phyloP scores from a whole-genome alignment of 1,140 invertebrate species.

The Mycetomoellerius zeteki region DNA sequence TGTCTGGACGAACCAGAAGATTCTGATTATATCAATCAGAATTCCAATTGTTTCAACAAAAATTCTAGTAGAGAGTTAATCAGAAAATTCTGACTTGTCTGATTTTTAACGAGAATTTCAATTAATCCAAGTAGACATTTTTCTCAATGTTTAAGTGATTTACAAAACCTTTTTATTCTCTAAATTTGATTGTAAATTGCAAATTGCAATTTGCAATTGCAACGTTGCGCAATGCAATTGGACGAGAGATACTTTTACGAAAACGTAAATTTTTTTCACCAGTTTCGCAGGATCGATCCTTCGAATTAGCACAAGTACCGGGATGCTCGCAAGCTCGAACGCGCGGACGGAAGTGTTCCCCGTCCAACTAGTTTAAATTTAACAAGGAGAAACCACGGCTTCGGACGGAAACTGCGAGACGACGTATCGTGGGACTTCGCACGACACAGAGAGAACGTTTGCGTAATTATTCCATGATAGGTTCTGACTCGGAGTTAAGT shows the following conservation, averaged over 20 bases:
- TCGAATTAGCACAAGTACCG: constrained; percentile 71
- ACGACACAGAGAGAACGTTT: constrained; percentile 49
- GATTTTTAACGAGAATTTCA: too few species aligned
- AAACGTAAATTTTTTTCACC: not conserved
- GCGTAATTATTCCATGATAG: constrained; percentile 60
- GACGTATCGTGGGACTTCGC: constrained; percentile 45
- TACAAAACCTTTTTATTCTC: not conserved
- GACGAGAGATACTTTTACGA: not conserved
- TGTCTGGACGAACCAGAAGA: too few species aligned
- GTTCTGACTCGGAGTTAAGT: constrained; percentile 44
- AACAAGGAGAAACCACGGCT: constrained; percentile 71
- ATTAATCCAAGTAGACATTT: too few species aligned
- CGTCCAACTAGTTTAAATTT: constrained; percentile 75
- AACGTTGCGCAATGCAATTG: not conserved
- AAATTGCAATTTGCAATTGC: not conserved
- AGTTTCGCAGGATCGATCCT: constrained; percentile 62
- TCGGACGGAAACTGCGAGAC: constrained; percentile 46
- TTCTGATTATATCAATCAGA: too few species aligned
- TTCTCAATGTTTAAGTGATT: too few species aligned
- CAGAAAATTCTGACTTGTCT: too few species aligned
- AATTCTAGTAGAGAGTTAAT: too few species aligned
- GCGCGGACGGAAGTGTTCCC: constrained; percentile 68
- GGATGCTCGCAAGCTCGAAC: constrained; percentile 63
- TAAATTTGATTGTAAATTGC: not conserved
- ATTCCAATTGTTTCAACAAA: too few species aligned